Evolutionary conservation across 2,888 invertebrate species (phyloP), one percentile per base, ranked within the genome.

Genomic region (Prosopocoilus inquinatus): DNA sequence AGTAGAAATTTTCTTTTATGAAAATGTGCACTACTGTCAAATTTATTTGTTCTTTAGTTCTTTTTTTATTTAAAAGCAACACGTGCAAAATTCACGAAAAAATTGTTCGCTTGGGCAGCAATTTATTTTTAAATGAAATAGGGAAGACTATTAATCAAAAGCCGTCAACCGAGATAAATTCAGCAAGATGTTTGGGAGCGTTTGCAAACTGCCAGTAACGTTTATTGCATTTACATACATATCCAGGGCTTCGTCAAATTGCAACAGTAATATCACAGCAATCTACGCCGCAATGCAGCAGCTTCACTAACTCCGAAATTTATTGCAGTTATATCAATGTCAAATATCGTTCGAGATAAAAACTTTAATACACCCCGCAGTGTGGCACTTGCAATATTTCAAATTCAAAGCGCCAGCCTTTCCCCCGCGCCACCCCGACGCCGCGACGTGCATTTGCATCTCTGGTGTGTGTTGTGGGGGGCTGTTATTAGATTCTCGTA

Each of bases 401-500:
- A 41, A 11, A 41, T 15, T 41, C 41, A 41, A 41, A 41, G 13
- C 15, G 13, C 16, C 12, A 4, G 20, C 20, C 20, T 28, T 28
- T 28, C 20, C 20, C 20, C 20, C 20, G 20, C 20, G 20, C 7
- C 20, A 3, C 20, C 20, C 20, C 20, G 20, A 28, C 20, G 20
- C 5, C 20, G 20, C 20, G 20, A 28, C 15, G 41, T n/a, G 5
- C 16, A 41, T 41, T 41, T 41, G 41, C 41, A 41, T 41, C 41
- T 9, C 16, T 41, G 13, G 41, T 41, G 9, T 16, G 16, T 5
- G 20, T 28, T 28, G 47, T 47, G 64, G 62, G 55, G 50, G 60
- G 58, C 55, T 58, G 64, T 64, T 68, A 68, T 69, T 68, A 66
- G 66, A 70, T 68, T 68, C 65, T 62, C 62, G 64, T 62, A 60